phyloP scores from a whole-genome alignment of 2,797 vertebrate genomes.

The Apogon talboti region DNA sequence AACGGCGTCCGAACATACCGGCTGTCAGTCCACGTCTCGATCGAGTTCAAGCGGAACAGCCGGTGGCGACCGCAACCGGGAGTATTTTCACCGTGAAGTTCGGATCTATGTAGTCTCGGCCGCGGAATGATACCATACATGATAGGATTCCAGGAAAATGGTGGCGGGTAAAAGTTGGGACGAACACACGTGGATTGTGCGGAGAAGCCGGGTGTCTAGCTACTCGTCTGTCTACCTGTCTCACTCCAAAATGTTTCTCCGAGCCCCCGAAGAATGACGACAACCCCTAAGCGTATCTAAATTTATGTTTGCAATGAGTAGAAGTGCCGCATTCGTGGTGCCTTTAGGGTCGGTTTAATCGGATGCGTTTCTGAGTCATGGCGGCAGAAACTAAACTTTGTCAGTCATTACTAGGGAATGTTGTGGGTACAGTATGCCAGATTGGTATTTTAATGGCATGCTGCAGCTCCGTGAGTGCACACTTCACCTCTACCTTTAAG shows the following conservation, averaged over 20 bases:
- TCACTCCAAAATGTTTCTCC: neutral
- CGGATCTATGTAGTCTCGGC: conserved; percentile 34
- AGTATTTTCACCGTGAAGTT: neutral
- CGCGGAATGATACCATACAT: conserved; percentile 70
- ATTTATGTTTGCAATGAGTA: neutral
- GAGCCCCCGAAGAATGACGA: neutral
- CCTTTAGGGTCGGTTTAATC: neutral
- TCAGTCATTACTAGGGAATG: conserved; percentile 9
- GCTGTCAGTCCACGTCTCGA: fast-evolving
- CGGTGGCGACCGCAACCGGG: fast-evolving
- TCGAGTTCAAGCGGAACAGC: conserved; percentile 14
- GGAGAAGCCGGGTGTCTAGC: conserved; percentile 75
- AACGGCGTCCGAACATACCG: fast-evolving
- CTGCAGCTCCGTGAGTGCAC: too few relatives aligned
- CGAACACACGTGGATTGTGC: conserved; percentile 73
- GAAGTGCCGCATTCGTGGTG: neutral
- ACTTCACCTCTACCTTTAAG: neutral
- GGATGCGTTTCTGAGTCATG: neutral
- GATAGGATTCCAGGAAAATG: conserved; percentile 79
- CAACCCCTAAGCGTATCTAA: fast-evolving
- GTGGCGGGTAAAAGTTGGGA: conserved; percentile 75
- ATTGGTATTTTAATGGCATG: conserved; percentile 1
- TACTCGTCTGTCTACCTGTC: conserved; percentile 16
- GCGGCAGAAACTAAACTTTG: neutral
- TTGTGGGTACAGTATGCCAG: neutral